phyloP scores from a whole-genome alignment of 2,888 invertebrate genomes.

The Nemapogon koenigi region DNA sequence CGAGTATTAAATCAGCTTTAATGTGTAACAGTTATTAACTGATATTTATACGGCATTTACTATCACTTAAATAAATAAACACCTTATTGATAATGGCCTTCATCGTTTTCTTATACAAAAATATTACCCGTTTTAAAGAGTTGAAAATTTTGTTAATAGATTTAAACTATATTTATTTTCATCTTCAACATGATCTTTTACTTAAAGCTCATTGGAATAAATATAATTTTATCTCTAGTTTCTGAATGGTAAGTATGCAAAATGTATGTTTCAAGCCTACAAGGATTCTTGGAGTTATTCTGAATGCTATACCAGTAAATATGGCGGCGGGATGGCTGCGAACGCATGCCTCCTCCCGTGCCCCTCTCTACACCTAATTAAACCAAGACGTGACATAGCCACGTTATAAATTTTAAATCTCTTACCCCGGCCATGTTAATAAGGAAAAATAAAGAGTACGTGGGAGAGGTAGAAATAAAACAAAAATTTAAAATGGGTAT shows the following conservation, averaged over 20 bases:
- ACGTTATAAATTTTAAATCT: slow-evolving; percentile 53
- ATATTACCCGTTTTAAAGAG: no score
- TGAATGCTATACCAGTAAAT: slow-evolving; percentile 26
- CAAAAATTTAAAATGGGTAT: slow-evolving; percentile 17
- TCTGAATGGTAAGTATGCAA: slow-evolving; percentile 32
- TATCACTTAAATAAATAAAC: no score
- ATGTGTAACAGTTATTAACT: slow-evolving; percentile 34
- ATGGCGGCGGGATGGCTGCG: slow-evolving; percentile 28
- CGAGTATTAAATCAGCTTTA: slow-evolving; percentile 35
- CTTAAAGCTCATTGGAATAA: no score
- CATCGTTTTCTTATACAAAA: no score
- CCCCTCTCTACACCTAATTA: slow-evolving; percentile 44
- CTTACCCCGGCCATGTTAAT: slow-evolving; percentile 29
- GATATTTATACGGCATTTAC: no score
- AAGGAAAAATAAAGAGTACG: slow-evolving; percentile 30
- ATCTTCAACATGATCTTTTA: no score
- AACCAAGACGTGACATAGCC: slow-evolving; percentile 48
- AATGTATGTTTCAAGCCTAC: slow-evolving; percentile 31
- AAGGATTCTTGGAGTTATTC: slow-evolving; percentile 20
- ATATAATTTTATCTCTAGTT: slow-evolving; percentile 5
- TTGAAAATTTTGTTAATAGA: no score
- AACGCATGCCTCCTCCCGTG: slow-evolving; percentile 26
- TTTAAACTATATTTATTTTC: no score
- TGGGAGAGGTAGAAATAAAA: slow-evolving; percentile 20
- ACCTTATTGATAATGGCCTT: no score